Conservation (phyloP, 2,113 vertebrate species). For the Chiloscyllium plagiosum region DNA sequence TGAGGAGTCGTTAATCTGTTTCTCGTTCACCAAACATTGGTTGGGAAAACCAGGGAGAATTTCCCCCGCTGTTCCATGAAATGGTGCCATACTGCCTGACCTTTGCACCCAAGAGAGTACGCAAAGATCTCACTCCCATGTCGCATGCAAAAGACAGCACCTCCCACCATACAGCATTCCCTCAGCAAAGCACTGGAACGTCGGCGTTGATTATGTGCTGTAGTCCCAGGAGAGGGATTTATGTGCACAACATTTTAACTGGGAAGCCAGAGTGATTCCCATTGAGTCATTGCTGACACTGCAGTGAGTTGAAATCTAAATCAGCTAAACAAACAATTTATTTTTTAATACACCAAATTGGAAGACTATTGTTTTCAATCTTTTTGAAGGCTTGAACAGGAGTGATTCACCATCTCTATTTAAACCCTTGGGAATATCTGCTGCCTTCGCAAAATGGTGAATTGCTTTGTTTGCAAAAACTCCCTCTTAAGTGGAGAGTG, state of each 20-base stretch:
- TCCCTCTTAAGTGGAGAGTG: not conserved
- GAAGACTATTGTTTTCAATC: not conserved
- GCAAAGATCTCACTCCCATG: not conserved
- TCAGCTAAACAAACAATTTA: not conserved
- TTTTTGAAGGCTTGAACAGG: not conserved
- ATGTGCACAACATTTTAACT: not conserved
- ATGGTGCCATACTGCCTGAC: not conserved
- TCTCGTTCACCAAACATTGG: not conserved
- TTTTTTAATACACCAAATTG: not conserved
- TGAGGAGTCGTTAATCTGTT: not conserved
- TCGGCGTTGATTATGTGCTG: not conserved
- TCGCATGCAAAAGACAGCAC: not conserved
- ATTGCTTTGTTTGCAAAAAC: conserved; percentile 20
- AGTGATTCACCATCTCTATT: conserved; percentile 4
- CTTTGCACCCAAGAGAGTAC: not conserved
- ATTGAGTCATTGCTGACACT: not conserved
- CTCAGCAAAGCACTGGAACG: not conserved
- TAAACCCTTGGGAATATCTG: not conserved
- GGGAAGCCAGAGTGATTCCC: not conserved
- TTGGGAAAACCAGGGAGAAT: not conserved
- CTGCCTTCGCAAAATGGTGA: conserved; percentile 24
- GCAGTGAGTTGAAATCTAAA: not conserved
- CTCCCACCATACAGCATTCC: not conserved
- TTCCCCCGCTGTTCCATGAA: not conserved
- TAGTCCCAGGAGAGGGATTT: not conserved